Conservation (phyloP, 1,140 invertebrate genomes). For the Anastrepha obliqua region DNA sequence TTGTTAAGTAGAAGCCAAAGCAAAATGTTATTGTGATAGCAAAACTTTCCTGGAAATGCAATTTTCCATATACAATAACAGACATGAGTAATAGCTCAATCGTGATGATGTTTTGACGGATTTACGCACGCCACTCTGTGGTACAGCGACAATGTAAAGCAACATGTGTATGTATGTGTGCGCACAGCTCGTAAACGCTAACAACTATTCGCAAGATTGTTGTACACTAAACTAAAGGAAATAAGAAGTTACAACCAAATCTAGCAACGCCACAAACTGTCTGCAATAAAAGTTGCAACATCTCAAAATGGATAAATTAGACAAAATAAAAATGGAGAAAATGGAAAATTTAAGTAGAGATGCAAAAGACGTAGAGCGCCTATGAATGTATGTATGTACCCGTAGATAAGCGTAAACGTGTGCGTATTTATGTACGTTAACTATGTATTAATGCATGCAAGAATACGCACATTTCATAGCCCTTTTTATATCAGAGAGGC, state of each 20-base stretch:
- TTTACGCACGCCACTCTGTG: neutral
- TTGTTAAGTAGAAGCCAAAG: neutral
- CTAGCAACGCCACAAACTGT: neutral
- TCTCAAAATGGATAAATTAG: slow-evolving; percentile 32
- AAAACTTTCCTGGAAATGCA: neutral
- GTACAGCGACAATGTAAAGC: slow-evolving; percentile 3
- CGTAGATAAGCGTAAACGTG: neutral
- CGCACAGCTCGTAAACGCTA: slow-evolving; percentile 1
- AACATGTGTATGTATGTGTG: neutral
- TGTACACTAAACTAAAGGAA: neutral
- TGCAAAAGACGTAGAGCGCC: neutral
- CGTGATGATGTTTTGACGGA: slow-evolving; percentile 10
- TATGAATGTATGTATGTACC: neutral
- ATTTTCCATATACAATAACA: slow-evolving; percentile 33
- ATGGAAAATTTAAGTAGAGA: neutral
- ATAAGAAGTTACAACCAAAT: slow-evolving; percentile 26
- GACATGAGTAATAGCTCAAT: slow-evolving; percentile 45
- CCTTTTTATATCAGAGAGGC: neutral
- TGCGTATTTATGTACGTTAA: neutral
- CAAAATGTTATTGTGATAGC: slow-evolving; percentile 10
- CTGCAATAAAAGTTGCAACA: slow-evolving; percentile 29
- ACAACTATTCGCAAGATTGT: slow-evolving; percentile 14
- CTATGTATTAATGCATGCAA: neutral
- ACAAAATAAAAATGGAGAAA: neutral
- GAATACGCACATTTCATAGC: neutral